Base-by-base conservation (phyloP, 64 coral and sea anemone genomes). In the Porites australiensis region DNA sequence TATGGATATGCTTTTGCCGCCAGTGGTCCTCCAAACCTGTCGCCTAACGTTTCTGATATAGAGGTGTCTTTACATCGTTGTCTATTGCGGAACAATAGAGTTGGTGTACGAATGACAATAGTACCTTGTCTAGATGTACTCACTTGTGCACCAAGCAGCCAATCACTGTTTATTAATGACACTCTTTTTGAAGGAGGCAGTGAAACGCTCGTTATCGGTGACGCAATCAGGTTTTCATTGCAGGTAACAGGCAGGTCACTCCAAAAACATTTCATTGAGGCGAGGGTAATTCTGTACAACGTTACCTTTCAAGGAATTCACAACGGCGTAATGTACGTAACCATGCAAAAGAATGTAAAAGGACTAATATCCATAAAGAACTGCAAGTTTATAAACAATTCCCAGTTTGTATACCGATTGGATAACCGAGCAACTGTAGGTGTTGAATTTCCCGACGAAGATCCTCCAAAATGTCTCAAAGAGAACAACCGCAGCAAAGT, bases 301-400 rank as follows among this genome's bases (percentile, higher is more conserved):
- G 73, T 76, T 15, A 76, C 73, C 13, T 76, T 76, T 50, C 73
- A 7, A 6, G 73, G 9, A 50, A 50, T 76, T 50, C 73, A 76
- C 6, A 47, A 13, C 13, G 15, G 47, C n/a, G 47, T 47, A 19
- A 13, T 76, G 13, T 76, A 45, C 6, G 16, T 76, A 49, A 13
- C 3, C 5, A 18, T 16, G 1, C 44, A 76, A 3, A 76, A 76
- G 14, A 76, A 76, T 50, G 46, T 48, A 8, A 13, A n/a, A 18
- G 44, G 44, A 15, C 73, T 76, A 1, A 76, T 76, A 18, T 76
- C 73, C 3, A 6, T 76, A 4, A 76, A 76, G 9, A 76, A 18
- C 73, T 76, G 73, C 73, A 76, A 50, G 47, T 76, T 76, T 76
- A 3, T 76, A 4, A 49, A 76, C 45, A 76, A 76, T 6, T n/a